Evolutionary conservation across 2,888 invertebrate genomes (phyloP), one percentile per base, ranked within the genome.

Genomic region (Ormyrus rosae): DNA sequence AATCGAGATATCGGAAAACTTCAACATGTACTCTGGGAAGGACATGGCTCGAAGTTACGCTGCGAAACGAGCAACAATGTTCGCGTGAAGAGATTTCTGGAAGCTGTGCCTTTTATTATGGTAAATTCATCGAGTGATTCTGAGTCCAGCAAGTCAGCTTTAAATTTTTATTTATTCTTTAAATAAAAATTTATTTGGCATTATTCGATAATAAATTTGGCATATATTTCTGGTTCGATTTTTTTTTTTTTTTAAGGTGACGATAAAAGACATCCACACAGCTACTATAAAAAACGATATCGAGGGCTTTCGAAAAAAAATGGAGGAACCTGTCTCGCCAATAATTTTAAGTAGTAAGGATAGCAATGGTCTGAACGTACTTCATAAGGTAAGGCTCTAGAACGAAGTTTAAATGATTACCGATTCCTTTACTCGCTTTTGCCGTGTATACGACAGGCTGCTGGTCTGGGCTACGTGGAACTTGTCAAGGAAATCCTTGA

Each of bases 91-190:
- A 94, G 94, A 86, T 98, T 98, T 90, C 92, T 98, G 72, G 96
- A 97, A 86, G 96, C 96, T n/a, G 96, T 98, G n/a, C 98, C 98
- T 9, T 96, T 96, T 89, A 96, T 97, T 81, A 96, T 98, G 96
- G 98, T 97, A 89, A 92, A 90, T 34, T 34, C 34, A 34, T 34
- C 34, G 4, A 34, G 34, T 34, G 34, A 34, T 34, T 2, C 34
- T 4, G 4, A 34, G 34, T 34, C 34, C 34, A 34, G 34, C 34
- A 34, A 34, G 34, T 34, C 34, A 34, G 34, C 34, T 34, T 34
- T 34, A 34, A 34, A 34, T 4, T 34, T 34, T 34, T 4, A 34
- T 34, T 34, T 34, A 34, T 34, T 34, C 5, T 13, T 10, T 46
- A 46, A 6, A n/a, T 11, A 63, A 63, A 45, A 34, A 34, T 4